These are phyloP conservation scores for Atlantisia rogersi DNA, from an alignment of 2,113 vertebrate genomes.

Conservation along the genomic window DNA sequence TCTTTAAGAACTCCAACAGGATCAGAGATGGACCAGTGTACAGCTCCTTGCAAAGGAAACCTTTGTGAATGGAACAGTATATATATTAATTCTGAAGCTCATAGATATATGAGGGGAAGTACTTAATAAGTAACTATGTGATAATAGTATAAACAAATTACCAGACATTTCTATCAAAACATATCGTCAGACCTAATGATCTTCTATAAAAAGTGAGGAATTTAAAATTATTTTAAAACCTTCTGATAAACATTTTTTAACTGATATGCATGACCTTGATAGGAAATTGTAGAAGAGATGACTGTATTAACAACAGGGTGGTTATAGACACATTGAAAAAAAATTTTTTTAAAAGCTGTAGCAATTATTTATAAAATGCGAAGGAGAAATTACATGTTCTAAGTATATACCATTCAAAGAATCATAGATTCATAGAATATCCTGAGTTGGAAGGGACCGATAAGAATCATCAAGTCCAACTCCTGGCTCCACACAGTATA, in stretches of 20 bases:
- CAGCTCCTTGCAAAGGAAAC: not conserved
- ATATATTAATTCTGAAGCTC: not conserved
- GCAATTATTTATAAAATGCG: not conserved
- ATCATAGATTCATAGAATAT: too few species aligned
- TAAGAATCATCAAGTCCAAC: too few species aligned
- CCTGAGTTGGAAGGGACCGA: too few species aligned
- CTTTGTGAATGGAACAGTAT: not conserved
- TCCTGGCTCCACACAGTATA: not conserved
- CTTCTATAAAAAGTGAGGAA: not conserved
- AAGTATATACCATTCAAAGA: not conserved
- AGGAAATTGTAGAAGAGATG: not conserved
- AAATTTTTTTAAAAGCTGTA: rapidly evolving
- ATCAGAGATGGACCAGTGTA: not conserved
- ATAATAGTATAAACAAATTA: not conserved
- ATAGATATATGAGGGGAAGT: too few species aligned
- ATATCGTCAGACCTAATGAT: not conserved
- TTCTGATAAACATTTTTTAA: not conserved
- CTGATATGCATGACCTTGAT: rapidly evolving
- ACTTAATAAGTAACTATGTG: not conserved
- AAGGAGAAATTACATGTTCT: not conserved
- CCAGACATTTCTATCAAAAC: not conserved
- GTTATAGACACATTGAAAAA: not conserved
- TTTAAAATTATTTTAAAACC: not conserved
- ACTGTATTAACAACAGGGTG: not conserved
- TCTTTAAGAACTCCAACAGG: not conserved